phyloP scores from a whole-genome alignment of 35 echinoderm and acorn worm species.

The Apostichopus californicus region DNA sequence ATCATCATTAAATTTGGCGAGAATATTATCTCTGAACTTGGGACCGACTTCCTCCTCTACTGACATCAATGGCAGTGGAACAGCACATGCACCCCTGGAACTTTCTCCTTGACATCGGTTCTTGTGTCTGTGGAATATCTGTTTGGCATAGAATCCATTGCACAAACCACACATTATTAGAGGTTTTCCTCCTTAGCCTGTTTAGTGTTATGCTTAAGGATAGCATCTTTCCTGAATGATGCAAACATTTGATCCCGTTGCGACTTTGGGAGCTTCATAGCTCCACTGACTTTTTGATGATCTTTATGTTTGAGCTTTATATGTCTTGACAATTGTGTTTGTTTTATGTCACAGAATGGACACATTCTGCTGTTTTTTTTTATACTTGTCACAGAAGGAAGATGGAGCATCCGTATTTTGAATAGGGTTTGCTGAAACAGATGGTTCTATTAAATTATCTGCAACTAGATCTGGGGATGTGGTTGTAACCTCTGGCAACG shows the following conservation, averaged over 20 bases:
- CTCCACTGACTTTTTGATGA: background rate
- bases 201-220: conserved; percentile 17
- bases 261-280: background rate
- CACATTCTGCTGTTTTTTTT: background rate
- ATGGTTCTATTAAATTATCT: too few species aligned
- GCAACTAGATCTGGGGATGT: too few species aligned
- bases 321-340: conserved; percentile 14
- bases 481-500: too few species aligned
- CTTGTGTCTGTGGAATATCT: conserved; percentile 37
- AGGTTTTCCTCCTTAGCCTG: conserved; percentile 17
- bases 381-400: background rate
- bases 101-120: background rate
- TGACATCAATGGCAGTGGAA: conserved; percentile 18
- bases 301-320: conserved; percentile 11
- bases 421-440: too few species aligned
- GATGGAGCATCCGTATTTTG: too few species aligned
- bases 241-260: background rate
- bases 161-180: conserved; percentile 57
- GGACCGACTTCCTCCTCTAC: background rate
- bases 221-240: conserved; percentile 16
- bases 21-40: conserved; percentile 44
- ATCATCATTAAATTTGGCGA: too few species aligned
- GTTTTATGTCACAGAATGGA: background rate
- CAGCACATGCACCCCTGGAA: background rate
- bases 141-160: conserved; percentile 41